Base-by-base conservation (phyloP, 1,140 invertebrate species). In the Drosophila parvula region DNA sequence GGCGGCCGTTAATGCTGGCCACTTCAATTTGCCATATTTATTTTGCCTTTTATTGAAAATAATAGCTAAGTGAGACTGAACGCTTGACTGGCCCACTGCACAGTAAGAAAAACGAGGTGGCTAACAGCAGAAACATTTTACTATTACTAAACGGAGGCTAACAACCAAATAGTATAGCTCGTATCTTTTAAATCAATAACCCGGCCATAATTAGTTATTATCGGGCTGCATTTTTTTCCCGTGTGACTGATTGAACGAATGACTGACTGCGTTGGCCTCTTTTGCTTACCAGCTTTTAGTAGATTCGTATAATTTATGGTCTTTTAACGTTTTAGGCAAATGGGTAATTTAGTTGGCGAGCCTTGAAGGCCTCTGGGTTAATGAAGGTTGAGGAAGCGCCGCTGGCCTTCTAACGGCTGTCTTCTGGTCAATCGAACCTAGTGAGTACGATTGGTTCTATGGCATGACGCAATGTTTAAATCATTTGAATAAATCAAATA, bases 31-130 rank as follows among this genome's bases (percentile, higher is more conserved):
- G 71, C 74, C 60, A 64, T 74, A 56, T 74, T 74, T 75, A 74
- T 65, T 76, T 76, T 75, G 61, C 53, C 53, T 75, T 75, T 76
- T 76, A 76, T 75, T 76, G 61, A 76, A 76, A 76, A 76, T 65
- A 75, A 57, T 75, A 45, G 59, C 59, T 40, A 36, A 41, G 16
- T 55, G 60, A 65, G 60, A 65, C 50, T 64, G 53, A 65, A 48
- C 36, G 60, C 38, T 18, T 14, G n/a, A 43, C 32, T 53, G 71
- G 27, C 43, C 53, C 10, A 73, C 36, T 53, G 57, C 51, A 55
- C 18, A 22, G 51, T 3, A 36, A 38, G 34, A 55, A 38, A 50
- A 27, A 4, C 3, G 6, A 22, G 18, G 22, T 22, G 22, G 22
- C 22, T 3, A 22, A 22, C 3, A 3, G 22, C 22, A 1, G 22